Percentiles rank a stretch among this genome's conserved stretches.
Conservation (phyloP, 2,797 vertebrate species). For the Parauchenoglanis punctatus region DNA sequence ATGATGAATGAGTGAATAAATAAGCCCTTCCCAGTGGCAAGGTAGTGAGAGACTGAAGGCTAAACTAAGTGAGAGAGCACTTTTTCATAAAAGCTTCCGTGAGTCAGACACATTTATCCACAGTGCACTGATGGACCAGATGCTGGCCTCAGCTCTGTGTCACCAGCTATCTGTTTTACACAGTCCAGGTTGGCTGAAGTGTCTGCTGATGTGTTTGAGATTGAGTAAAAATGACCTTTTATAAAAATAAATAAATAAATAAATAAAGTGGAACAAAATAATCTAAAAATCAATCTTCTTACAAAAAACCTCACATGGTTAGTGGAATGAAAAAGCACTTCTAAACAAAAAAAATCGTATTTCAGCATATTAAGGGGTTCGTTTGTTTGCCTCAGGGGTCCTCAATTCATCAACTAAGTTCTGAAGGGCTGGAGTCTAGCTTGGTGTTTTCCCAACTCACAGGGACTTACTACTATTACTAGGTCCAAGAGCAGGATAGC, state of each 20-base stretch:
- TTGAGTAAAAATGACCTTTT: slow-evolving; percentile 48
- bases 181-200: slow-evolving; percentile 53
- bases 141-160: slow-evolving; percentile 36
- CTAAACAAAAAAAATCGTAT: background rate
- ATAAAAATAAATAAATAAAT: background rate
- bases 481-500: background rate
- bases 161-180: slow-evolving; percentile 43
- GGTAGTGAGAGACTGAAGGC: slow-evolving; percentile 31
- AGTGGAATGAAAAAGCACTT: background rate
- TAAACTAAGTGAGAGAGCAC: slow-evolving; percentile 14
- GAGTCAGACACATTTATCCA: slow-evolving; percentile 39
- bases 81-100: slow-evolving; percentile 44
- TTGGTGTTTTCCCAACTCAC: background rate
- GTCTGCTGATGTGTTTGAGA: slow-evolving; percentile 62
- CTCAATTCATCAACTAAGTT: background rate
- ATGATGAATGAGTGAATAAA: slow-evolving; percentile 56
- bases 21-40: slow-evolving; percentile 22
- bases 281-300: background rate
- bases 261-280: background rate
- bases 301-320: background rate
- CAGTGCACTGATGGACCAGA: slow-evolving; percentile 12
- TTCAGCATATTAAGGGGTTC: background rate
- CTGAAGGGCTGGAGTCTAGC: background rate
- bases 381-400: background rate
- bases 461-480: background rate